phyloP scores from a whole-genome alignment of 2,113 vertebrate genomes.

The Myocastor coypus region DNA sequence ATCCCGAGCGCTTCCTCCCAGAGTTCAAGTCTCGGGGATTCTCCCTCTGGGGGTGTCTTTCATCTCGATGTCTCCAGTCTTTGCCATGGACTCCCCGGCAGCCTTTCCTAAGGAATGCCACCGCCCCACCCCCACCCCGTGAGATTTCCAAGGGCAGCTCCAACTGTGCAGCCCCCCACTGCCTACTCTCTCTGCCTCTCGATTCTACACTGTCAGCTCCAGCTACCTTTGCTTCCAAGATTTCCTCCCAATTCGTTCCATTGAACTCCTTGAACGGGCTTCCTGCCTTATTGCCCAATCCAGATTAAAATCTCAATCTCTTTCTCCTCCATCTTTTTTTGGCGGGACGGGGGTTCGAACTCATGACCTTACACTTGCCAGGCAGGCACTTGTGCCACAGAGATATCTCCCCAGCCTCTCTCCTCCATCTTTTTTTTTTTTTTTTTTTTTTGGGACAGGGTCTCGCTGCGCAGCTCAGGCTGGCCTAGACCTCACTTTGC shows the following conservation, averaged over 20 bases:
- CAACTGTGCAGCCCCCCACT: no score
- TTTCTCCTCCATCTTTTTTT: not conserved
- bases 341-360: no score
- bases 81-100: not conserved
- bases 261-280: not conserved
- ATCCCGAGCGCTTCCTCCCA: not conserved
- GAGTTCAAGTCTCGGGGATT: not conserved
- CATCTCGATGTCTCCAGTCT: not conserved
- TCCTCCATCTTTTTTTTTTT: not conserved
- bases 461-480: no score
- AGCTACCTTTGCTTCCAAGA: slow-evolving; percentile 15
- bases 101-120: not conserved
- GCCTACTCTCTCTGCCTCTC: not conserved
- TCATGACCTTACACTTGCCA: no score
- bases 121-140: not conserved
- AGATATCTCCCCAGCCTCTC: no score
- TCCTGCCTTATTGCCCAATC: not conserved
- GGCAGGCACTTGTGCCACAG: no score
- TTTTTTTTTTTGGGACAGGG: no score
- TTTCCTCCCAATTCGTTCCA: not conserved
- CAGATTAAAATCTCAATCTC: not conserved
- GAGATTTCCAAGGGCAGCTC: not conserved
- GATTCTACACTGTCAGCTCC: not conserved
- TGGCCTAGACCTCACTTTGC: no score
- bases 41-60: not conserved